Evolutionary conservation across 2,888 invertebrate species (phyloP).

Genomic region (Dromius quadrimaculatus): DNA sequence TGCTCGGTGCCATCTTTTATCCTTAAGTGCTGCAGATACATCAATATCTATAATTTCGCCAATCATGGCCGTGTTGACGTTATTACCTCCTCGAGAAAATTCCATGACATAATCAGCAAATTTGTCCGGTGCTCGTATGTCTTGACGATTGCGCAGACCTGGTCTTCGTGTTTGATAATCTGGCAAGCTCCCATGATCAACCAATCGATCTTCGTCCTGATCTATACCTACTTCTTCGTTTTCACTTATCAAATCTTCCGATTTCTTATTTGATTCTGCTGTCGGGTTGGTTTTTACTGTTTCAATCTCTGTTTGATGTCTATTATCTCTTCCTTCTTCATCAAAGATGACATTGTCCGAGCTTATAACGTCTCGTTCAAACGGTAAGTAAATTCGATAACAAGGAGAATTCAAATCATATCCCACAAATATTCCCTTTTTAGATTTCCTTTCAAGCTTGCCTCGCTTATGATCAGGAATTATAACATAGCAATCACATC

Average conservation of each 20-base stretch:
- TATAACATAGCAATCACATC: conserved; percentile 55
- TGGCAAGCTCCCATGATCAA: too few species aligned
- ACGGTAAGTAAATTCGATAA: conserved; percentile 53
- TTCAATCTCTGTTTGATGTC: not conserved
- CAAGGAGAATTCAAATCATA: conserved; percentile 53
- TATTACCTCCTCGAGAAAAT: too few species aligned
- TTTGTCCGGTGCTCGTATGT: too few species aligned
- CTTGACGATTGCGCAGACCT: conserved; percentile 47
- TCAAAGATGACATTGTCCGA: not conserved
- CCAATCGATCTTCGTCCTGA: conserved; percentile 39
- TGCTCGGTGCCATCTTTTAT: conserved; percentile 56
- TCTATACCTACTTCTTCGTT: conserved; percentile 40
- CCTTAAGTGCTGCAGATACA: too few species aligned
- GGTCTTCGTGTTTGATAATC: too few species aligned
- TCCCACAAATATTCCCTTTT: conserved; percentile 55
- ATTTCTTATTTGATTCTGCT: not conserved
- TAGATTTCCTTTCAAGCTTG: conserved; percentile 54
- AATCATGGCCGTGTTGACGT: too few species aligned
- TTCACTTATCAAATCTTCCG: not conserved
- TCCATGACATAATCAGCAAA: too few species aligned
- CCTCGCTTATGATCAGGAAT: conserved; percentile 54
- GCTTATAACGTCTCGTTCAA: conserved; percentile 52
- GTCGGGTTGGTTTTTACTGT: not conserved
- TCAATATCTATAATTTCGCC: too few species aligned
- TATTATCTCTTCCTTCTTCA: conserved; percentile 47